Base-by-base conservation (phyloP, 1,140 invertebrate genomes). In the Euschistus heros region DNA sequence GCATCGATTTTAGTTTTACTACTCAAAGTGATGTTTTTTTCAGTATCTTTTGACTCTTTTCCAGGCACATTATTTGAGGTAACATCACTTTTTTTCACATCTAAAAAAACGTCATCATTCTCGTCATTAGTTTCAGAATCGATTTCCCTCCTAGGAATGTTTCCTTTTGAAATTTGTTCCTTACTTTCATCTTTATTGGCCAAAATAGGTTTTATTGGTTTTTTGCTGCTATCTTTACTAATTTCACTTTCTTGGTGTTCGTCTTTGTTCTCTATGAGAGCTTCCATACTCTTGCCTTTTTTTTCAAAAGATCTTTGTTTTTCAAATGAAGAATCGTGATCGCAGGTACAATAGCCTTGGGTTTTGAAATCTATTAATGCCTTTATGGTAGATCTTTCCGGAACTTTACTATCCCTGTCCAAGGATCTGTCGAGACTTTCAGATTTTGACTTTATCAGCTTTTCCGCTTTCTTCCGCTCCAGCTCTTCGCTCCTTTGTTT, bases 401-500 rank as follows among this genome's bases (percentile, higher is more conserved):
- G n/a, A 46, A 59, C 52, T 67, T 63, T 42, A 46, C 62, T 22
- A 17, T 47, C 54, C 44, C 37, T 67, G 46, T 47, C 15, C 33
- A 37, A 10, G 26, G 22, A 18, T 57, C 54, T 57, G 50, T 65
- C 64, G 44, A 64, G 59, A 42, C 61, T 64, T 20, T 63, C 52
- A 55, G 33, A 62, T 47, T 57, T 62, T 60, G 66, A 37, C 20
- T 66, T 66, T 13, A 52, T 15, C 2, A 64, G 27, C 42, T 59
- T 44, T 60, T 68, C 65, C 22, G 52, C 52, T 44, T 68, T 68
- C 54, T 68, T 62, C 46, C 61, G 42, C 2, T 66, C 64, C 15
- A 63, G 18, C 24, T 68, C 67, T 50, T 68, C 67, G 47, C 63
- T 65, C 61, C 54, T 47, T 50, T 68, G 67, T 62, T 68, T 68